A percentile compares a stretch with the other conserved stretches of the same genome.
Conservation (phyloP, 2,797 vertebrate genomes). For the Periparus ater region DNA sequence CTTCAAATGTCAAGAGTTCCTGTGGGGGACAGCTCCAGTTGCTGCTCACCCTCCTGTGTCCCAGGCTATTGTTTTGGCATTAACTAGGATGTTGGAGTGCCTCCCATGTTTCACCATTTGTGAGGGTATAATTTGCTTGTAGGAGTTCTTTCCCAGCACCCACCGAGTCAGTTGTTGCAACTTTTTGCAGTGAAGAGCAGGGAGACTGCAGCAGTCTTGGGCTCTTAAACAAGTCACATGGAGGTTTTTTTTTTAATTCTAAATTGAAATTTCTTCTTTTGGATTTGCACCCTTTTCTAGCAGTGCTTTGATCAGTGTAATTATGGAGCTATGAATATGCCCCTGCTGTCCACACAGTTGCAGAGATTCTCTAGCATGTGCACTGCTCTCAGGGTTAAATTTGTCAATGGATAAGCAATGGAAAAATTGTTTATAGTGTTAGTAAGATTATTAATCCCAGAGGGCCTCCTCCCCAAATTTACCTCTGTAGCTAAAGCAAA, state of each 20-base stretch:
- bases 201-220: neutral
- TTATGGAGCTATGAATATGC: neutral
- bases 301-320: neutral
- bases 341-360: neutral
- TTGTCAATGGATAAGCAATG: slow-evolving; percentile 38
- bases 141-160: neutral
- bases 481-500: slow-evolving; percentile 53
- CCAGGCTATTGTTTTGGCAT: slow-evolving; percentile 21
- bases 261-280: neutral
- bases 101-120: neutral
- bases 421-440: slow-evolving; percentile 34
- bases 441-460: slow-evolving; percentile 53
- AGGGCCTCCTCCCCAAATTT: slow-evolving; percentile 25
- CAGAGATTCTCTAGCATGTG: neutral
- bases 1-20: slow-evolving; percentile 20
- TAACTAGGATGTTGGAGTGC: neutral
- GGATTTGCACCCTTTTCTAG: neutral
- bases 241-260: neutral
- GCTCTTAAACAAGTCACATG: neutral
- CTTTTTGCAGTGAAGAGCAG: neutral
- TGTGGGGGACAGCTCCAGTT: neutral
- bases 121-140: neutral
- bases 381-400: slow-evolving; percentile 27
- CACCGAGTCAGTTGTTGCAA: neutral
- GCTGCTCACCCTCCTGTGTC: neutral